Evolutionary conservation across 2,113 vertebrate species (phyloP), one percentile per base, ranked within the genome.

Genomic region (Trogon melanurus): DNA sequence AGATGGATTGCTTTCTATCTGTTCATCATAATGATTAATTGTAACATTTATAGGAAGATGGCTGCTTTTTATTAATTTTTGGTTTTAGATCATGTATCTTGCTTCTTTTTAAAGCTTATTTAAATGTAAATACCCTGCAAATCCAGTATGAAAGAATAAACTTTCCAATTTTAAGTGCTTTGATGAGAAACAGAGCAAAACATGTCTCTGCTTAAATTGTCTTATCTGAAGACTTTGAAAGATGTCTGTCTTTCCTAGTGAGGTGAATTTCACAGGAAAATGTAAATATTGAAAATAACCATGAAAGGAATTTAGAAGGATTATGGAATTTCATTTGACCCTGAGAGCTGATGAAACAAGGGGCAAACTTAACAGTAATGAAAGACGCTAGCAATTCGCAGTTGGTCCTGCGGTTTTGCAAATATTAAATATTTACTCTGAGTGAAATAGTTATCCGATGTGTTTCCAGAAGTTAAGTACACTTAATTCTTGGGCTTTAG

Each of bases 11-110:
- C 93, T 97, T 97, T 96, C 92, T 97, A 91, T 97, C 87, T 97
- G 88, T 96, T 98, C 97, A 95, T 97, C 97, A 92, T 88, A 87
- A 82, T 97, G 97, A 98, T 98, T 97, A 97, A 98, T 97, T 91
- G 96, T 96, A 86, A 85, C n/a, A 2, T 97, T 92, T 96, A 84
- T 96, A 94, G 93, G 79, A 85, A 97, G 96, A 60, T 92, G 94
- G 78, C 93, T 97, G 91, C 69, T 97, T 98, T 97, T 96, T 92
- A 95, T 89, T 91, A 65, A 93, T 96, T 97, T 95, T 71, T 75
- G 69, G 5, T 57, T 95, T 78, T 93, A 76, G 93, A 90, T 88
- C 95, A 79, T 73, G 67, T 92, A 71, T 91, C 93, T 91, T 92
- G 62, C 34, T 30, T 48, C 61, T 30, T 92, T 88, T 17, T 0